These are phyloP conservation scores for Vireo griseus DNA, from an alignment of 2,797 vertebrate genomes.

Conservation along the genomic window DNA sequence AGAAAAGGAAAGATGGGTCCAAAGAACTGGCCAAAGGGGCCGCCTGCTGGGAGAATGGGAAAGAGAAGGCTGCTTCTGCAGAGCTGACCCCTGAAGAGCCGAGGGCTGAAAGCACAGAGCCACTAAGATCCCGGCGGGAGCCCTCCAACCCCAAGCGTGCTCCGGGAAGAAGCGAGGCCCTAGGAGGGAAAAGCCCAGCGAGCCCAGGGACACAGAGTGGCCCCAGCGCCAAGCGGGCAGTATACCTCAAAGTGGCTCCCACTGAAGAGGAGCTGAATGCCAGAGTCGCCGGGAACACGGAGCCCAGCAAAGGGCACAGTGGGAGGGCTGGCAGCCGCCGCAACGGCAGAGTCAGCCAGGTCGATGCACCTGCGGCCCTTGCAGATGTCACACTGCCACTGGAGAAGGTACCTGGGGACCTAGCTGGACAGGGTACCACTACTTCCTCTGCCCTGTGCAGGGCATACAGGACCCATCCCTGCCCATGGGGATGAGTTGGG, in stretches of 20 bases:
- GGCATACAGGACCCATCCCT: background rate
- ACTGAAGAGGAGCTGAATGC: slow-evolving; percentile 42
- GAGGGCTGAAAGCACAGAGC: slow-evolving; percentile 58
- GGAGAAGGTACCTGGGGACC: slow-evolving; percentile 24
- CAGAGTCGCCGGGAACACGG: slow-evolving; percentile 35
- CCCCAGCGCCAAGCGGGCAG: slow-evolving; percentile 73
- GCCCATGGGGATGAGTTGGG: fast-evolving
- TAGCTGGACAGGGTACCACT: background rate
- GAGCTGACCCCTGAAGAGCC: slow-evolving; percentile 62
- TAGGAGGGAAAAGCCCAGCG: slow-evolving; percentile 61
- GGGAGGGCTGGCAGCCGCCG: background rate
- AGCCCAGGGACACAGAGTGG: slow-evolving; percentile 69
- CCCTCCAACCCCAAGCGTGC: slow-evolving; percentile 82
- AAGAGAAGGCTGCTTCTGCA: slow-evolving; percentile 64
- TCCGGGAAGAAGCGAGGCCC: slow-evolving; percentile 69
- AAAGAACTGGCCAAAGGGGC: slow-evolving; percentile 68
- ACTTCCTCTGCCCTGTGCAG: background rate
- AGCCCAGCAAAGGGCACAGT: background rate
- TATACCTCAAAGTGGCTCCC: slow-evolving; percentile 65
- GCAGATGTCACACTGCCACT: background rate
- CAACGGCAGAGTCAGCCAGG: background rate
- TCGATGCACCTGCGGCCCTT: background rate
- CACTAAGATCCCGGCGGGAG: slow-evolving; percentile 77
- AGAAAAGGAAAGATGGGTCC: slow-evolving; percentile 74
- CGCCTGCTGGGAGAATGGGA: slow-evolving; percentile 76